Percentiles rank a stretch among this genome's conserved stretches.
phyloP scores from a whole-genome alignment of 1,140 invertebrate species.

The Tetranychus urticae region DNA sequence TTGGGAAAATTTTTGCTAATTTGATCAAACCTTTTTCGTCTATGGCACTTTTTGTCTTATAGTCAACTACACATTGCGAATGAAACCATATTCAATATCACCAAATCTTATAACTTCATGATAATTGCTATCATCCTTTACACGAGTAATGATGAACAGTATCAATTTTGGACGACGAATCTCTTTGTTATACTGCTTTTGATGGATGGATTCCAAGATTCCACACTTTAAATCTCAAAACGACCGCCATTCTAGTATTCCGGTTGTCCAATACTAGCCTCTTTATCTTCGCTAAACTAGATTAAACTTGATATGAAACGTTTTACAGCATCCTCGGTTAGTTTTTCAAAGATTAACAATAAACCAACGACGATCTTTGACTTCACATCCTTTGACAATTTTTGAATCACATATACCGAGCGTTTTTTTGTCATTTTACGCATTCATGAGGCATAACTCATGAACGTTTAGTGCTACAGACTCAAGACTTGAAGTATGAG shows the following conservation, averaged over 20 bases:
- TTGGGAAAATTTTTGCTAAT: slow-evolving; percentile 45
- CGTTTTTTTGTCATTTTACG: too few relatives aligned
- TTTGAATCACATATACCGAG: background rate
- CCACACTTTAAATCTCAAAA: too few relatives aligned
- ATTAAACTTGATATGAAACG: too few relatives aligned
- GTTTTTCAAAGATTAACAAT: background rate
- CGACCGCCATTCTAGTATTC: background rate
- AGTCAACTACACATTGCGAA: slow-evolving; percentile 50
- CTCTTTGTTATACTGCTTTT: too few relatives aligned
- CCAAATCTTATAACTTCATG: slow-evolving; percentile 39
- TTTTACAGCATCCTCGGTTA: too few relatives aligned
- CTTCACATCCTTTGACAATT: background rate
- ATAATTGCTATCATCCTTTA: background rate
- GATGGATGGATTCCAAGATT: too few relatives aligned
- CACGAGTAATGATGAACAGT: too few relatives aligned
- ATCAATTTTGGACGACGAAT: too few relatives aligned
- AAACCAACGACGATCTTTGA: background rate
- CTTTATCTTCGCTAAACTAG: background rate
- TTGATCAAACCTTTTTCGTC: slow-evolving; percentile 18
- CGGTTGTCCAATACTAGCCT: background rate
- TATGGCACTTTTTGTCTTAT: slow-evolving; percentile 24
- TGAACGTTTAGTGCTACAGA: too few relatives aligned
- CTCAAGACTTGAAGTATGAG: too few relatives aligned
- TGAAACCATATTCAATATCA: slow-evolving; percentile 45
- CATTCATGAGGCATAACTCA: too few relatives aligned